These are phyloP conservation scores for Coregonus sp. DNA, from an alignment of 2,797 vertebrate genomes.

Conservation along the genomic window DNA sequence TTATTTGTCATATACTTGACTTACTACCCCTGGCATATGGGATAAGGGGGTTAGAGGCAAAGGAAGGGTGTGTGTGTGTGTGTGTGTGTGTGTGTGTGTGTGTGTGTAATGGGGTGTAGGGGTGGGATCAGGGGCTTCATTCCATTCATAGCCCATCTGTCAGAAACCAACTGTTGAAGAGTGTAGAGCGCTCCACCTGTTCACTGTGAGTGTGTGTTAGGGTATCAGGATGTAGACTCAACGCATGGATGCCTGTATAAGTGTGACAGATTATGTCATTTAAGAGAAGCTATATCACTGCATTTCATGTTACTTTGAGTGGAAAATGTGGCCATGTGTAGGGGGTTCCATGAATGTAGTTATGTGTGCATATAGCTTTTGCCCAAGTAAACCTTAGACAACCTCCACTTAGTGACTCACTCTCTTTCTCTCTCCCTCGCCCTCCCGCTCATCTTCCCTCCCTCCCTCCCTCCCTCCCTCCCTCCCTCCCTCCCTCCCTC, in stretches of 20 bases:
- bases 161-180: constrained; percentile 40
- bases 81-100: neutral
- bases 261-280: constrained; percentile 59
- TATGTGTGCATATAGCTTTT: neutral
- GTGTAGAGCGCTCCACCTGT: constrained; percentile 62
- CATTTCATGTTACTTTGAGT: constrained; percentile 32
- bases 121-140: neutral
- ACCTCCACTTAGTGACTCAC: neutral
- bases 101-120: neutral
- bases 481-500: constrained; percentile 6
- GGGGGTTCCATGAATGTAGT: neutral
- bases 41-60: neutral
- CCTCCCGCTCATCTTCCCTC: neutral
- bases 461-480: neutral
- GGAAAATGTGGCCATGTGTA: constrained; percentile 6
- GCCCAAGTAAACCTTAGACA: no score
- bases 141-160: constrained; percentile 48
- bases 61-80: neutral
- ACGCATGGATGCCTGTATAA: constrained; percentile 59
- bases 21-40: constrained; percentile 2
- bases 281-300: constrained; percentile 18
- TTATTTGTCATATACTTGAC: neutral
- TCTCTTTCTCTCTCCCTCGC: neutral
- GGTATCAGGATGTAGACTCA: constrained; percentile 57
- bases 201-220: constrained; percentile 18